A percentile compares a stretch with the other conserved stretches of the same genome.
Evolutionary conservation across 2,888 invertebrate genomes (phyloP).

Genomic region (Caenorhabditis japonica): DNA sequence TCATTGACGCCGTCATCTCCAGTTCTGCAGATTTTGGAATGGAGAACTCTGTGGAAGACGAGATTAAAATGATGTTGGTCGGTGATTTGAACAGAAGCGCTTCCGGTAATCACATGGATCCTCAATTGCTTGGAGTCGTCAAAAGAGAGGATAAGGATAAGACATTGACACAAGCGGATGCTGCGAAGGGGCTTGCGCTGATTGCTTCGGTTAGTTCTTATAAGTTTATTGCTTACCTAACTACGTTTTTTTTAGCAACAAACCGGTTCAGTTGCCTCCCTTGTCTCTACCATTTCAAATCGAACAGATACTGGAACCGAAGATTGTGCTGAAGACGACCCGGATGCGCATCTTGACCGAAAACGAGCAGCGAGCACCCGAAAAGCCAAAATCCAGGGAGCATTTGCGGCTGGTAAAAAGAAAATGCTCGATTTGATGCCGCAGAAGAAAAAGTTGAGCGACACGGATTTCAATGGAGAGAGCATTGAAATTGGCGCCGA

Average conservation of each 20-base stretch:
- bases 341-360: constrained; percentile 30
- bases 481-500: constrained; percentile 49
- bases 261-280: constrained; percentile 54
- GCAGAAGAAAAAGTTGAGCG: constrained; percentile 36
- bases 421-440: constrained; percentile 59
- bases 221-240: neutral
- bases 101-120: constrained; percentile 18
- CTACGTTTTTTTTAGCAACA: constrained; percentile 22
- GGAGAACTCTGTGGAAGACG: constrained; percentile 39
- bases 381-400: constrained; percentile 51
- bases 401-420: constrained; percentile 62
- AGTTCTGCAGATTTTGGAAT: constrained; percentile 32
- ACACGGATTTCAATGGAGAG: constrained; percentile 36
- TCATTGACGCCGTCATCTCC: constrained; percentile 46
- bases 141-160: constrained; percentile 49
- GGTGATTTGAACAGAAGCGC: constrained; percentile 39
- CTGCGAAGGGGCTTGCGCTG: constrained; percentile 40
- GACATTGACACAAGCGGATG: constrained; percentile 52
- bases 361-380: constrained; percentile 48
- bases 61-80: constrained; percentile 42
- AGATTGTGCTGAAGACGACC: constrained; percentile 39
- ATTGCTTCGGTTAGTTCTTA: constrained; percentile 20
- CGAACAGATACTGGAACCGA: constrained; percentile 54
- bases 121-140: constrained; percentile 16
- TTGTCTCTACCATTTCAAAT: constrained; percentile 49